Evolutionary conservation across 2,888 invertebrate species (phyloP), one percentile per base, ranked within the genome.

Genomic region (Dinocampus coccinellae): DNA sequence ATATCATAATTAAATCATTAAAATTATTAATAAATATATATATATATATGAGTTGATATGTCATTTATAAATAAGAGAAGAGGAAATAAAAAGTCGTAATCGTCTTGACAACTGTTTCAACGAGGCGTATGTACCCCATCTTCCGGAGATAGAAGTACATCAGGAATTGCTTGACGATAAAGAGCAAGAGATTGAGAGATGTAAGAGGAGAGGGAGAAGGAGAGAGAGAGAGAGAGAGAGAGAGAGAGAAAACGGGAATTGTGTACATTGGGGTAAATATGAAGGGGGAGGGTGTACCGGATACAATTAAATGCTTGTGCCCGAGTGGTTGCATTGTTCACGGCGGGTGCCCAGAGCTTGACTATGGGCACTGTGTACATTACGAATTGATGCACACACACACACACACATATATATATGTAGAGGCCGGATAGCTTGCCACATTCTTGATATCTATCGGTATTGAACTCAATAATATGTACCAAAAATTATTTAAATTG

Each of bases 111-210:
- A 39, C 39, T n/a, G 13, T 39, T 39, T n/a, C 39, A n/a, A 39
- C 39, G 39, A n/a, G 13, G 39, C 39, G 39, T n/a, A 39, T 39
- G 39, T n/a, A 39, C 39, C 47, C 16, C 16, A 47, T 47, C 47
- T 47, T 47, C 47, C 47, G 47, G 47, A 20, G 66, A 69, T 22
- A 66, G 47, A 47, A 16, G 47, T 16, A 47, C 16, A n/a, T 13
- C 34, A 73, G 81, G 82, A 84, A 83, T 81, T 80, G 78, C 74
- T 82, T 85, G 84, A 84, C 85, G 83, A 85, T 84, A 81, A 77
- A 66, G 69, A 75, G 77, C 66, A 29, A 26, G 24, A 13, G 36
- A 24, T 13, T 9, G 60, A 52, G 66, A 63, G 47, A 60, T 34
- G 34, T 34, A 20, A 61, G 47, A 20, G 39, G 64, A 47, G 64